Conservation (phyloP, 2,797 vertebrate genomes). For the Crenuchus spilurus region DNA sequence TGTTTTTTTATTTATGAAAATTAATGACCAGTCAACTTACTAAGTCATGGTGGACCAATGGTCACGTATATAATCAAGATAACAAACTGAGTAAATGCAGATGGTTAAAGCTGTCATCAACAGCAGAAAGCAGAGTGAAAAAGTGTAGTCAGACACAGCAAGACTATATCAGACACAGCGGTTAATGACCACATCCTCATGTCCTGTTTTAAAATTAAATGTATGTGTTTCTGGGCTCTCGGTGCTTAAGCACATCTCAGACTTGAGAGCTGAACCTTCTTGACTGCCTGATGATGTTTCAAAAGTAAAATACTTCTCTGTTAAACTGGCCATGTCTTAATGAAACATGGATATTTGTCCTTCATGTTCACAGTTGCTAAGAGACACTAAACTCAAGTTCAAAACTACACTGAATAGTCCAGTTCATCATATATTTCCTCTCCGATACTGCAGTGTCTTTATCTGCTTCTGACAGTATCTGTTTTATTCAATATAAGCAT, state of each 20-base stretch:
- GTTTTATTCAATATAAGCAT: too few relatives aligned
- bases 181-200: conserved; percentile 18
- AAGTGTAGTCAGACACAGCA: background rate
- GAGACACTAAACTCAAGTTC: conserved; percentile 38
- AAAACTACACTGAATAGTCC: conserved; percentile 24
- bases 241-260: background rate
- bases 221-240: background rate
- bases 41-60: conserved; percentile 63
- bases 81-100: conserved; percentile 18
- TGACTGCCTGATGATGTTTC: conserved; percentile 27
- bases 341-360: conserved; percentile 26
- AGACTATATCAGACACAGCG: background rate
- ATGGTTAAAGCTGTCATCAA: background rate
- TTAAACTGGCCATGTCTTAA: conserved; percentile 1
- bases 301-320: background rate
- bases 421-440: too few relatives aligned
- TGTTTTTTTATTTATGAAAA: too few relatives aligned
- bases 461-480: too few relatives aligned
- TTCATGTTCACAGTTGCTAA: conserved; percentile 46
- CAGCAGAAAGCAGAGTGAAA: background rate
- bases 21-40: conserved; percentile 32
- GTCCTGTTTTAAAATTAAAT: background rate
- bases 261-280: background rate
- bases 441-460: too few relatives aligned
- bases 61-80: conserved; percentile 39